These are phyloP conservation scores for Cataglyphis livida DNA, from an alignment of 2,888 invertebrate species.

Conservation along the genomic window DNA sequence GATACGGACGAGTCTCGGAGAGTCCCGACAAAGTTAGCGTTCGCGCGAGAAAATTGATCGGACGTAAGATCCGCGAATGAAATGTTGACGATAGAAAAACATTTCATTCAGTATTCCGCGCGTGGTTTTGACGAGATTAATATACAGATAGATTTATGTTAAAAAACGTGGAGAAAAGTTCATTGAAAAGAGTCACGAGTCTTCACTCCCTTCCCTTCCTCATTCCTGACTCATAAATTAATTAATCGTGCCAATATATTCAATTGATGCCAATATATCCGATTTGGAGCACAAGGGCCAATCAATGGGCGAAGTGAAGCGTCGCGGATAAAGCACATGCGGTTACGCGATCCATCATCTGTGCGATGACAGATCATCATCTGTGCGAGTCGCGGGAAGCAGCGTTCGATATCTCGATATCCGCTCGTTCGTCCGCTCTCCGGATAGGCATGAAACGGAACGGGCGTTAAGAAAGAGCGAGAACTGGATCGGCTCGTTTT, in stretches of 20 bases:
- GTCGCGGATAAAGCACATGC: not conserved
- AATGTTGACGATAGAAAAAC: not conserved
- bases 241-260: not conserved
- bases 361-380: slow-evolving; percentile 26
- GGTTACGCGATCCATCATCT: not conserved
- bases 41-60: no score
- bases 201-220: no score
- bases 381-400: slow-evolving; percentile 6
- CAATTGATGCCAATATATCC: not conserved
- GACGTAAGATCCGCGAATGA: not conserved
- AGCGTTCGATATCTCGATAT: slow-evolving; percentile 10
- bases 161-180: not conserved
- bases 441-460: slow-evolving; percentile 14
- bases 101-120: not conserved
- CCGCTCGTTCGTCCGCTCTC: not conserved
- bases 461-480: slow-evolving; percentile 9
- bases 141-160: not conserved
- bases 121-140: not conserved
- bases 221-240: not conserved
- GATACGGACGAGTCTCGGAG: not conserved
- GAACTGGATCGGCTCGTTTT: slow-evolving; percentile 23
- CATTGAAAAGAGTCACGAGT: not conserved
- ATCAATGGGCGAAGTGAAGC: not conserved
- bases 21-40: not conserved
- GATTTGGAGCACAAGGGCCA: not conserved